Percentiles rank a stretch among this genome's conserved stretches.
phyloP scores from a whole-genome alignment of 2,113 vertebrate genomes.

The Eolophus roseicapilla region DNA sequence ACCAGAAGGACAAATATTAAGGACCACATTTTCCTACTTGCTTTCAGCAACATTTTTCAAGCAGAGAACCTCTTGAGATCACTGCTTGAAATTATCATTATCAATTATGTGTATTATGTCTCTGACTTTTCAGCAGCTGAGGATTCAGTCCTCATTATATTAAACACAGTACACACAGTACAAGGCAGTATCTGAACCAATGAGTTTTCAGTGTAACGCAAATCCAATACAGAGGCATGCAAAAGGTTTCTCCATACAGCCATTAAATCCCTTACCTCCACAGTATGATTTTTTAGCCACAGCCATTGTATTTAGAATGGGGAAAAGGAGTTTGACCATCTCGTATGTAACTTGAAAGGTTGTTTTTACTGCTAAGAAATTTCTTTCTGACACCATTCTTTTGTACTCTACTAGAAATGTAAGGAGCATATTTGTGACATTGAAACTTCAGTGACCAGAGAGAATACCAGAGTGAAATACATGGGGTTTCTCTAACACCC shows the following conservation, averaged over 20 bases:
- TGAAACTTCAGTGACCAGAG: background rate
- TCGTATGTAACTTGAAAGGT: background rate
- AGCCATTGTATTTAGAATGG: background rate
- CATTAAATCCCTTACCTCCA: background rate
- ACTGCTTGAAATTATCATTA: background rate
- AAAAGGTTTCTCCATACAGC: background rate
- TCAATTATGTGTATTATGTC: background rate
- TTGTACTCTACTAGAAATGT: background rate
- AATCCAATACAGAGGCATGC: background rate
- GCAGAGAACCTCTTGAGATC: background rate
- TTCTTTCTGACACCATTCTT: background rate
- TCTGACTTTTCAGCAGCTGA: background rate
- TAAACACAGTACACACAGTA: background rate
- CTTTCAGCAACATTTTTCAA: background rate
- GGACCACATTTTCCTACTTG: background rate
- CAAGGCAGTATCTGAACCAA: background rate
- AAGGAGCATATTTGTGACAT: fast-evolving
- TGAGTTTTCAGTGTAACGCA: background rate
- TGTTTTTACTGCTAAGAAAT: background rate
- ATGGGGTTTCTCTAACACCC: fast-evolving
- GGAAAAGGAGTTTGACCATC: background rate
- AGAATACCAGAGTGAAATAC: background rate
- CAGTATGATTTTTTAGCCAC: background rate
- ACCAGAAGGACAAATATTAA: background rate
- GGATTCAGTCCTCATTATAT: background rate